Evolutionary conservation across 2,888 invertebrate species (phyloP).

Genomic region (Osedax fenrisi): DNA sequence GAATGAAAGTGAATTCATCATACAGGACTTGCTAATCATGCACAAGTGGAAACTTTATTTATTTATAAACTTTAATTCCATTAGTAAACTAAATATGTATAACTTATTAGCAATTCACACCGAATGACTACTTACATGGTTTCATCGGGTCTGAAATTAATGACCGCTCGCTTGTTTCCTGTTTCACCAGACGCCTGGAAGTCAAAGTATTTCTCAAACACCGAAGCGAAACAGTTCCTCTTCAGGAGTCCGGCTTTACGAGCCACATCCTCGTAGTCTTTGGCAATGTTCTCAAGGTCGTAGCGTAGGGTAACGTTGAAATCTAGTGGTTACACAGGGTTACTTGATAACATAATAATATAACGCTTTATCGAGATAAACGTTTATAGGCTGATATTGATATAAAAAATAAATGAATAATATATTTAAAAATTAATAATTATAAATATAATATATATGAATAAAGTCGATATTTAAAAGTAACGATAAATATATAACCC

Average conservation of each 20-base stretch:
- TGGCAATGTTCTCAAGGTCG: conserved; percentile 80
- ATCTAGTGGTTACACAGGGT: too few species aligned
- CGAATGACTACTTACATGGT: conserved; percentile 90
- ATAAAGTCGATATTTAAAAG: too few species aligned
- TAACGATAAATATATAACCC: background rate
- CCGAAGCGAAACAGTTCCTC: conserved; percentile 95
- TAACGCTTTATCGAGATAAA: too few species aligned
- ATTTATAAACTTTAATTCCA: too few species aligned
- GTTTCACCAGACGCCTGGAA: conserved; percentile 85
- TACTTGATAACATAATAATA: too few species aligned
- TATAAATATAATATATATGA: background rate
- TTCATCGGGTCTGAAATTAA: conserved; percentile 95
- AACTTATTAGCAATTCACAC: too few species aligned
- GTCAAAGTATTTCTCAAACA: conserved; percentile 98
- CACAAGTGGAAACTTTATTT: too few species aligned
- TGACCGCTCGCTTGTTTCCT: conserved; percentile 83
- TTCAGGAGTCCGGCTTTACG: conserved; percentile 85
- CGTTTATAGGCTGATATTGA: too few species aligned
- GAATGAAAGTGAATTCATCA: too few species aligned
- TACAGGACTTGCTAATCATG: too few species aligned
- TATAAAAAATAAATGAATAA: too few species aligned
- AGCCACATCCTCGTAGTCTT: conserved; percentile 75
- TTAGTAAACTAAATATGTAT: too few species aligned
- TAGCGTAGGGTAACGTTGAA: conserved; percentile 86
- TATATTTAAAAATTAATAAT: background rate